A percentile compares a stretch with the other conserved stretches of the same genome.
These are phyloP conservation scores for Gambusia holbrooki DNA, from an alignment of 2,113 vertebrate species.

Conservation along the genomic window DNA sequence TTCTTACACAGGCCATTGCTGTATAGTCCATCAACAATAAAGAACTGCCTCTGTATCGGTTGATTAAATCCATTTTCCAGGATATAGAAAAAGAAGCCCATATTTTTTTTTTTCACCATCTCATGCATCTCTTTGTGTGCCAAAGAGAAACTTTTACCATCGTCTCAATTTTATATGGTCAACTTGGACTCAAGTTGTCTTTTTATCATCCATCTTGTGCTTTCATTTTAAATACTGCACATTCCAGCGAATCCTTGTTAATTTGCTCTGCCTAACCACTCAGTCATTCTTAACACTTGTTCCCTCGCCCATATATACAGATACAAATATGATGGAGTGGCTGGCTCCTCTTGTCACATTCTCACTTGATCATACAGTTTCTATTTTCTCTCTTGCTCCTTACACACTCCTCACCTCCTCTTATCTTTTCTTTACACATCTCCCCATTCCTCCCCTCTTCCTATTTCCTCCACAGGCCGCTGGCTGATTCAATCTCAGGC, in stretches of 20 bases:
- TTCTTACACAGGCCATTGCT: background rate
- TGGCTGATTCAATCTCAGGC: constrained; percentile 61
- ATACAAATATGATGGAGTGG: constrained; percentile 13
- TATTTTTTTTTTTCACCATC: background rate
- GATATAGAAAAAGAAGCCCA: background rate
- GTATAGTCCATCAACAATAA: background rate
- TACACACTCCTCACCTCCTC: background rate
- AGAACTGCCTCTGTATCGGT: constrained; percentile 18
- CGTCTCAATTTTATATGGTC: background rate
- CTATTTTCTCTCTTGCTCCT: constrained; percentile 6
- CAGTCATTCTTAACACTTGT: constrained; percentile 16
- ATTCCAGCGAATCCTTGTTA: constrained; percentile 1
- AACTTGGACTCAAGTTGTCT: background rate
- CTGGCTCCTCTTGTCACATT: background rate
- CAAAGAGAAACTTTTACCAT: background rate
- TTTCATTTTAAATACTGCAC: background rate
- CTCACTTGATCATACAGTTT: constrained; percentile 20
- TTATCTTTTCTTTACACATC: constrained; percentile 8
- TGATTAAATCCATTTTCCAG: constrained; percentile 12
- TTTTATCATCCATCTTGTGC: background rate
- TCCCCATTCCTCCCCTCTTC: background rate
- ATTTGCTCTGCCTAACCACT: background rate
- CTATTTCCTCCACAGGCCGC: constrained; percentile 28
- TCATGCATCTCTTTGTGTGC: background rate
- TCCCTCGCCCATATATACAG: constrained; percentile 1